Evolutionary conservation across 2,797 vertebrate genomes (phyloP), one percentile per base, ranked within the genome.

Genomic region (Botia almorhae): DNA sequence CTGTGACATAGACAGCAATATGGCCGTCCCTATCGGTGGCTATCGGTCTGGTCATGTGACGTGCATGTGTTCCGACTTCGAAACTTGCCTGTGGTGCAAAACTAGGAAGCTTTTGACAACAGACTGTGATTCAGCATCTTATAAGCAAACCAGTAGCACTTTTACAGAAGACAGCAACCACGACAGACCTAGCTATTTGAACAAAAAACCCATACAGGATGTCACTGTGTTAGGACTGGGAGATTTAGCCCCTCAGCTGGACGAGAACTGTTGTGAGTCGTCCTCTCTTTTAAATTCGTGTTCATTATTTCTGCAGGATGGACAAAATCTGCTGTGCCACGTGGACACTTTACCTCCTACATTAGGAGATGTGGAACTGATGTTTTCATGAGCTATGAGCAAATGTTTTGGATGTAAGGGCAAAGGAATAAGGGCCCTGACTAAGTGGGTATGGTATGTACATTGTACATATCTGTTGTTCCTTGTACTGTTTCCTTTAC

Each of bases 41-140:
- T 94, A 94, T 86, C 88, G 89, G 50, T 88, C 89, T 2, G 87
- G 85, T 26, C 89, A 86, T 11, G 65, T 86, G 56, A 83, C 69
- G 0, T 95, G 94, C 58, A 85, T 88, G 69, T 94, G 93, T 76
- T 92, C 89, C 0, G 90, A 89, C 33, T 83, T 85, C 26, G 90
- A 90, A 69, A 86, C 85, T 19, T 94, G 93, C 80, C 61, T 86
- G 2, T 93, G 92, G 92, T 94, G 94, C 78, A 91, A 86, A 60
- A 84, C 83, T 48, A 85, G 80, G 64, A 85, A 74, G n/a, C 56
- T 76, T 23, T 23, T 70, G 17, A 56, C 53, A 33, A 64, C 61
- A 46, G 46, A 63, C 46, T 71, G 60, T 33, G 53, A 51, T 63
- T 55, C 79, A 23, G 36, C 23, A 65, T n/a, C 74, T 19, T 50